A percentile compares a stretch with the other conserved stretches of the same genome.
Evolutionary conservation across 2,113 vertebrate genomes (phyloP).

Genomic region (Oxyruncus cristatus): DNA sequence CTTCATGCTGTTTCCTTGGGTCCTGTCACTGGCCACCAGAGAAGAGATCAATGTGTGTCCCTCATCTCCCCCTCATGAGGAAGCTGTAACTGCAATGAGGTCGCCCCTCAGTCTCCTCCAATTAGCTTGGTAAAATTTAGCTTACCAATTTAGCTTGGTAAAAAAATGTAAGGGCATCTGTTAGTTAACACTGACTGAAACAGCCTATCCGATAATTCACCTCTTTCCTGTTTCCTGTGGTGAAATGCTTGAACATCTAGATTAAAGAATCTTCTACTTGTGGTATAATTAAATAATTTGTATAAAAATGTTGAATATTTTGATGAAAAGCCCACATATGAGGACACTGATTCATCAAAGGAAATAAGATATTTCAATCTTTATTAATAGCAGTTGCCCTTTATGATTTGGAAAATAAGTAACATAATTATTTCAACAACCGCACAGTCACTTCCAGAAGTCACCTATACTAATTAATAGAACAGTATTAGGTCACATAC

Average conservation of each 20-base stretch:
- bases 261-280: background rate
- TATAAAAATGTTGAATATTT: background rate
- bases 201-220: background rate
- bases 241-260: background rate
- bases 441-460: background rate
- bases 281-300: background rate
- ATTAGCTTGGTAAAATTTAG: background rate
- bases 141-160: background rate
- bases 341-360: background rate
- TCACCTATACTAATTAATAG: background rate
- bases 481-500: background rate
- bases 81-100: background rate
- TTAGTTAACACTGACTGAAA: background rate
- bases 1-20: background rate
- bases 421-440: background rate
- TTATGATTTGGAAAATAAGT: background rate
- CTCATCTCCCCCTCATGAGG: background rate
- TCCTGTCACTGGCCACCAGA: background rate
- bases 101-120: background rate
- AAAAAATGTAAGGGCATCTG: background rate
- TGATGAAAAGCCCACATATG: background rate
- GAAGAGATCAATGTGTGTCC: background rate
- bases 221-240: background rate
- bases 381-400: background rate
- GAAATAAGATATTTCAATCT: background rate